Conservation (phyloP, 2,888 invertebrate genomes). For the Cheiracanthium punctorium region DNA sequence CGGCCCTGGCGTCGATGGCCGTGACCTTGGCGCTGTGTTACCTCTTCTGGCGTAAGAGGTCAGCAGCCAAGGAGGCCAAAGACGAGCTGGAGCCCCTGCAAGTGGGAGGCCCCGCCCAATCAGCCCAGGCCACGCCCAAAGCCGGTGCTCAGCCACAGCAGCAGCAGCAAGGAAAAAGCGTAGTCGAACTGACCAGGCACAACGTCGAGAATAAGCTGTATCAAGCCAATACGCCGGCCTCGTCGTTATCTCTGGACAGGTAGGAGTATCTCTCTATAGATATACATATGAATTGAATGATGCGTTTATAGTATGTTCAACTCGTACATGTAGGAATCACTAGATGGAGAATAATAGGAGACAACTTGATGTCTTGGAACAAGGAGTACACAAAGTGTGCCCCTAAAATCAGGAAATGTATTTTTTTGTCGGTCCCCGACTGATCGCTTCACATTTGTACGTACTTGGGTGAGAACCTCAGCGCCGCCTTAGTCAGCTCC, state of each 20-base stretch:
- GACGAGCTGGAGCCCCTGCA: slow-evolving; percentile 76
- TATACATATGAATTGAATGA: too few species aligned
- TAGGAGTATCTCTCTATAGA: too few species aligned
- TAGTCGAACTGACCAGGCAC: slow-evolving; percentile 75
- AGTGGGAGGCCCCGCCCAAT: slow-evolving; percentile 77
- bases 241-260: slow-evolving; percentile 67
- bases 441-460: too few species aligned
- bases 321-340: too few species aligned
- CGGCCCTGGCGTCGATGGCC: slow-evolving; percentile 69
- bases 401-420: too few species aligned
- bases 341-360: too few species aligned
- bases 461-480: too few species aligned
- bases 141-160: slow-evolving; percentile 17
- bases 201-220: slow-evolving; percentile 81
- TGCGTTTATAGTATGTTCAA: too few species aligned
- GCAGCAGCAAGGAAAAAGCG: slow-evolving; percentile 75
- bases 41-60: slow-evolving; percentile 78
- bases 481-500: too few species aligned
- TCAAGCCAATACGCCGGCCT: slow-evolving; percentile 86
- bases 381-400: too few species aligned
- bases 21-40: slow-evolving; percentile 77
- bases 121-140: slow-evolving; percentile 71
- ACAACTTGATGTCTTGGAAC: too few species aligned
- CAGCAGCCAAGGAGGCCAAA: slow-evolving; percentile 80
- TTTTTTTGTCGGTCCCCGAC: too few species aligned